These are phyloP conservation scores for Philopotamus ludificatus DNA, from an alignment of 1,140 invertebrate genomes.

Conservation along the genomic window DNA sequence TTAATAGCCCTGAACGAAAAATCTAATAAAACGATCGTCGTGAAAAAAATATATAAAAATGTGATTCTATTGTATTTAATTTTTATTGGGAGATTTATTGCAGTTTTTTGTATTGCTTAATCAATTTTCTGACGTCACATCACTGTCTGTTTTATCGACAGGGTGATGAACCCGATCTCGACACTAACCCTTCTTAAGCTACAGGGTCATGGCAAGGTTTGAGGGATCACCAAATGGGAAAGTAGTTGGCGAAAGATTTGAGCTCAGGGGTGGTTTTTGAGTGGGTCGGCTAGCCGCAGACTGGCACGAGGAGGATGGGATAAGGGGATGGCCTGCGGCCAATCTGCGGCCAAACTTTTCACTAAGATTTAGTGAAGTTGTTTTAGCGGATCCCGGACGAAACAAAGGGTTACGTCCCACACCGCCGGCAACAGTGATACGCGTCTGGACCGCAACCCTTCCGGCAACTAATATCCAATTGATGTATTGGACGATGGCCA, in stretches of 20 bases:
- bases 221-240: constrained; percentile 16
- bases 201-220: neutral
- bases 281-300: constrained; percentile 28
- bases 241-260: constrained; percentile 37
- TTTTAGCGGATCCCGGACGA: constrained; percentile 19
- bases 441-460: no score
- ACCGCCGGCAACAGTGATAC: neutral
- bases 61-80: no score
- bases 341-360: constrained; percentile 30
- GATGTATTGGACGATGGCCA: no score
- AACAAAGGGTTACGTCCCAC: neutral
- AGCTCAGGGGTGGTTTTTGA: constrained; percentile 26
- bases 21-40: no score
- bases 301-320: neutral
- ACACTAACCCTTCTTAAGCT: neutral
- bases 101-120: neutral
- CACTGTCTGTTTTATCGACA: neutral
- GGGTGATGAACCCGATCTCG: neutral
- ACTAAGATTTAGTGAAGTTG: constrained; percentile 34
- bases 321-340: constrained; percentile 21
- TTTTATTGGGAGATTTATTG: neutral
- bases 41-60: no score
- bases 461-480: no score
- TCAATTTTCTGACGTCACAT: neutral
- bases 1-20: no score